A percentile compares a stretch with the other conserved stretches of the same genome.
These are phyloP conservation scores for Heteractis magnifica DNA, from an alignment of 92 coral and sea anemone genomes.

Conservation along the genomic window DNA sequence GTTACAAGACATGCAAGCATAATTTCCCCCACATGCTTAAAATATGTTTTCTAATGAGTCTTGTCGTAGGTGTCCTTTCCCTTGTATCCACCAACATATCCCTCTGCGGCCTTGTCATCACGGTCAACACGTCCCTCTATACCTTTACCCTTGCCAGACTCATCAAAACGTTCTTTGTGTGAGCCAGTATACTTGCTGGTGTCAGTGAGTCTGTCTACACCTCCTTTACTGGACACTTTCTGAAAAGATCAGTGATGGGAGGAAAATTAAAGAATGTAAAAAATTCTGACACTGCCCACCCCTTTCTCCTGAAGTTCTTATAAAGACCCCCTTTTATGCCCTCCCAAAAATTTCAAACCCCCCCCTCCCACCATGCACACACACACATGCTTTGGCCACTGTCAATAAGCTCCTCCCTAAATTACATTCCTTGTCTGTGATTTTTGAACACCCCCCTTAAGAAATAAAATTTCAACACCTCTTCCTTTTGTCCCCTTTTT, in stretches of 20 bases:
- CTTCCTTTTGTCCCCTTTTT: too few relatives aligned
- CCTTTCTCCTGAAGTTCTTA: too few relatives aligned
- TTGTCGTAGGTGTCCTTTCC: conserved; percentile 82
- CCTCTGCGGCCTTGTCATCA: conserved; percentile 76
- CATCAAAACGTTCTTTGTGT: conserved; percentile 97
- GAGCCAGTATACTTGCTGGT: conserved; percentile 94
- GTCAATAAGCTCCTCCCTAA: too few relatives aligned
- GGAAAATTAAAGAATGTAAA: neutral
- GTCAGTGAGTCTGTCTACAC: conserved; percentile 90
- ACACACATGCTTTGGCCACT: too few relatives aligned
- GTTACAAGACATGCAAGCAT: neutral
- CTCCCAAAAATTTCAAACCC: too few relatives aligned
- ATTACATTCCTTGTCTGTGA: too few relatives aligned
- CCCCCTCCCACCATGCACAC: too few relatives aligned
- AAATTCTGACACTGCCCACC: neutral
- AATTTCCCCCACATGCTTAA: neutral
- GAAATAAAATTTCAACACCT: too few relatives aligned
- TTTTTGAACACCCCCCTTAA: too few relatives aligned
- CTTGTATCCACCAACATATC: conserved; percentile 92
- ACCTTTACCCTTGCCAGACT: conserved; percentile 91
- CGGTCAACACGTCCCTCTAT: conserved; percentile 77
- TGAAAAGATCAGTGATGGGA: conserved; percentile 11
- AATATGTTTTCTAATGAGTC: conserved; percentile 32
- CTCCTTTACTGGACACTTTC: conserved; percentile 90
- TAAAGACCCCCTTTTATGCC: too few relatives aligned